Evolutionary conservation across 2,888 invertebrate species (phyloP).

Genomic region (Pollenia labialis): DNA sequence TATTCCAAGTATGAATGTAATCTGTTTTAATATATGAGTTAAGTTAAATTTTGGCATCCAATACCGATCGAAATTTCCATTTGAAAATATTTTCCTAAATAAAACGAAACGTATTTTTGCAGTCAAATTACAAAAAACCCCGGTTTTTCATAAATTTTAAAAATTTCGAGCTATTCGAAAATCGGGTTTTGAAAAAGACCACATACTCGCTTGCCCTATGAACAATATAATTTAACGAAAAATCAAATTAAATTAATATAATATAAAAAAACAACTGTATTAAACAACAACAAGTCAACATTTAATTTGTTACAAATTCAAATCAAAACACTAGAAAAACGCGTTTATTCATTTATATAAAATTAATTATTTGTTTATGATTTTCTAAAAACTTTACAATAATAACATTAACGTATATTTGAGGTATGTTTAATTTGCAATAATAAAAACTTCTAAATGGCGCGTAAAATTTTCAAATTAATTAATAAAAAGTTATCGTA

Average conservation of each 20-base stretch:
- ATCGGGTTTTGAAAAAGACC: no score
- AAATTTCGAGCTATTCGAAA: no score
- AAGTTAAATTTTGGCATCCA: no score
- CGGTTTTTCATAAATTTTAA: no score
- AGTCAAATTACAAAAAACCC: no score
- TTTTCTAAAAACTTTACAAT: slow-evolving; percentile 52
- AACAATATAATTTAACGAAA: no score
- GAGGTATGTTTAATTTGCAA: slow-evolving; percentile 22
- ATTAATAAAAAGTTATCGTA: slow-evolving; percentile 1
- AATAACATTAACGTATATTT: slow-evolving; percentile 46
- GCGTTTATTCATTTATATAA: slow-evolving; percentile 49
- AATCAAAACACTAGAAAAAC: slow-evolving; percentile 71
- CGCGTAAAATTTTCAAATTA: slow-evolving; percentile 49
- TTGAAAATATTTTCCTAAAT: no score
- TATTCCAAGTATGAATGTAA: no score
- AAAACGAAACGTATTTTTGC: no score
- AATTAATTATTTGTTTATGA: slow-evolving; percentile 12
- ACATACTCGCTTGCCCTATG: no score
- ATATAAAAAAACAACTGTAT: slow-evolving; percentile 50
- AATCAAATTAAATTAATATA: slow-evolving; percentile 39
- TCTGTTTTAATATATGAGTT: no score
- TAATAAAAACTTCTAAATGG: slow-evolving; percentile 12
- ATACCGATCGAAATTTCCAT: no score
- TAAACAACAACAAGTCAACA: slow-evolving; percentile 42
- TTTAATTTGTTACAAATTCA: slow-evolving; percentile 63